A percentile compares a stretch with the other conserved stretches of the same genome.
Conservation (phyloP, 2,113 vertebrate species). For the Alouatta palliata region DNA sequence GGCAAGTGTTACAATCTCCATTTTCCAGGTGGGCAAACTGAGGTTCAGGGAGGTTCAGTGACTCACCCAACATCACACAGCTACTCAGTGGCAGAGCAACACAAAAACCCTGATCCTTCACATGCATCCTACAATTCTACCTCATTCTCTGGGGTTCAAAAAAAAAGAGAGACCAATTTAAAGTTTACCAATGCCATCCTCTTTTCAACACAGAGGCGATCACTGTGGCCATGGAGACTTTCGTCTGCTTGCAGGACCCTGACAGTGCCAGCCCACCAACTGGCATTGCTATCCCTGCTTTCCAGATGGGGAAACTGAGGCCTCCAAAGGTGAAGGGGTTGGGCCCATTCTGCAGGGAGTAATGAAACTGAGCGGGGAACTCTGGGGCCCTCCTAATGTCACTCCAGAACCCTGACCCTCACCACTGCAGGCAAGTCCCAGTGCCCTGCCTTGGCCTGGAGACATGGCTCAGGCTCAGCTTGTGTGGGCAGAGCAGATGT, state of each 20-base stretch:
- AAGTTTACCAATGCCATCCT: not conserved
- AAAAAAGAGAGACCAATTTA: not conserved
- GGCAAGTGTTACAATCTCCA: not conserved
- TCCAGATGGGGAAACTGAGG: not conserved
- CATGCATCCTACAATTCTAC: not conserved
- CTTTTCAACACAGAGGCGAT: not conserved
- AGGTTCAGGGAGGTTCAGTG: not conserved
- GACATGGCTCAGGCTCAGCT: not conserved
- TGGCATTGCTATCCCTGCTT: not conserved
- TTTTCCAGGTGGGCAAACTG: not conserved
- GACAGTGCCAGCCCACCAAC: no score
- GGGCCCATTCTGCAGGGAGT: not conserved
- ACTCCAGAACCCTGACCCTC: not conserved
- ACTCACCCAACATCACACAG: not conserved
- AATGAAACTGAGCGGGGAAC: not conserved
- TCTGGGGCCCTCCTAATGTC: not conserved
- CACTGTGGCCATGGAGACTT: not conserved
- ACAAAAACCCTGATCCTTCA: not conserved
- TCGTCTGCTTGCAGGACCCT: not conserved
- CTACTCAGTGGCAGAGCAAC: not conserved
- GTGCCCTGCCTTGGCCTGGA: not conserved
- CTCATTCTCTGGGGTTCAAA: not conserved
- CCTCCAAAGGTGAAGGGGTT: not conserved
- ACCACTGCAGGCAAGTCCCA: not conserved
- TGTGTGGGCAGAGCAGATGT: not conserved